Percentiles rank a stretch among this genome's conserved stretches.
Evolutionary conservation across 2,888 invertebrate genomes (phyloP).

Genomic region (Clepsis dumicolana): DNA sequence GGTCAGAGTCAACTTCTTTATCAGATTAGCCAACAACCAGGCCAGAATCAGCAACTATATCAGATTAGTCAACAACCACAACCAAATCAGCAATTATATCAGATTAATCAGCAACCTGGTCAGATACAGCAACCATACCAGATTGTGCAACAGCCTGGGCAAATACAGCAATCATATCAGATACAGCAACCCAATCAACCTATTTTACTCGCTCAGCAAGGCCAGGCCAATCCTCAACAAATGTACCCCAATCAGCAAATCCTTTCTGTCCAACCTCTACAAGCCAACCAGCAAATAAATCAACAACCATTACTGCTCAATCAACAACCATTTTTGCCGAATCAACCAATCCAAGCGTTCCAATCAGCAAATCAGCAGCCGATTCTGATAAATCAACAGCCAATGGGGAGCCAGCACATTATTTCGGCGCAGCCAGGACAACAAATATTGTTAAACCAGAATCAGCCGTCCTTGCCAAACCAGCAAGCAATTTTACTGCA

Average conservation of each 20-base stretch:
- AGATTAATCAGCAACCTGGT: slow-evolving; percentile 29
- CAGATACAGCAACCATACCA: background rate
- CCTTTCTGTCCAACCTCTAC: slow-evolving; percentile 7
- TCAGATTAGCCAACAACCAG: slow-evolving; percentile 12
- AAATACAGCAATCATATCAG: slow-evolving; percentile 5
- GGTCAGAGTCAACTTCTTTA: slow-evolving; percentile 17
- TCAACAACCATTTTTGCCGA: slow-evolving; percentile 37
- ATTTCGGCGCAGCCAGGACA: slow-evolving; percentile 17
- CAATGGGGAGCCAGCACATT: slow-evolving; percentile 36
- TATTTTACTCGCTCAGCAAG: slow-evolving; percentile 32
- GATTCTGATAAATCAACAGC: slow-evolving; percentile 21
- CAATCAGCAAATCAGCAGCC: slow-evolving; percentile 45
- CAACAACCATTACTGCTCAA: slow-evolving; percentile 41
- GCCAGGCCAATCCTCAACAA: slow-evolving; percentile 37
- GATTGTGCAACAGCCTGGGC: background rate
- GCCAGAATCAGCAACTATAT: slow-evolving; percentile 7
- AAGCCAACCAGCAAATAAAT: slow-evolving; percentile 33
- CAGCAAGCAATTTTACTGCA: slow-evolving; percentile 43
- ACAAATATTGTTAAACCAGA: slow-evolving; percentile 34
- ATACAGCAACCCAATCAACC: slow-evolving; percentile 36
- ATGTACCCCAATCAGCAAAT: slow-evolving; percentile 37
- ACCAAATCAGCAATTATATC: slow-evolving; percentile 16
- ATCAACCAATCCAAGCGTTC: slow-evolving; percentile 37
- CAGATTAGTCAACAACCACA: slow-evolving; percentile 11
- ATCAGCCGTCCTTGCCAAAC: slow-evolving; percentile 42